Evolutionary conservation across 2,888 invertebrate species (phyloP).

Genomic region (Endotricha flammealis): DNA sequence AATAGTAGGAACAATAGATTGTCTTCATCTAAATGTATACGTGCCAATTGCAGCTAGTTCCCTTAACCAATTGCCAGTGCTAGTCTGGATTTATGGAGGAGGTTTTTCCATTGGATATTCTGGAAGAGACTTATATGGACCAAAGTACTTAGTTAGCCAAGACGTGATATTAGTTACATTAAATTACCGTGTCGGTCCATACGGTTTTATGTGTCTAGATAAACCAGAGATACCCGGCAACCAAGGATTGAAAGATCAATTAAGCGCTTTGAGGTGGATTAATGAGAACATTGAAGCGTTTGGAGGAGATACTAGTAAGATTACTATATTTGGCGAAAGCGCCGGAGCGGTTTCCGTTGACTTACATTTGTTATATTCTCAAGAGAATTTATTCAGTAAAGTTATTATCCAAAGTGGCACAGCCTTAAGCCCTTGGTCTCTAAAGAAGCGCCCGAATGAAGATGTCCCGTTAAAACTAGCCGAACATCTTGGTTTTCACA

Average conservation of each 20-base stretch:
- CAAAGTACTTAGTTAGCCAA: conserved; percentile 40
- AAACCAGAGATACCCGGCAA: conserved; percentile 45
- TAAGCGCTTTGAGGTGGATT: conserved; percentile 44
- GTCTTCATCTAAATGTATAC: conserved; percentile 34
- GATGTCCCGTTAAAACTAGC: conserved; percentile 37
- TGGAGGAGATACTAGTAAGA: conserved; percentile 42
- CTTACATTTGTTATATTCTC: conserved; percentile 36
- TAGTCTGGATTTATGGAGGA: conserved; percentile 48
- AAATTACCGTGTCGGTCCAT: conserved; percentile 45
- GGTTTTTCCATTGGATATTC: conserved; percentile 30
- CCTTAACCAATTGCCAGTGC: conserved; percentile 36
- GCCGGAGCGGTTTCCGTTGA: conserved; percentile 46
- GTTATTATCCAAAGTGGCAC: conserved; percentile 46
- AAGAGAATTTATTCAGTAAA: conserved; percentile 36
- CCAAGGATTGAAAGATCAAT: conserved; percentile 51
- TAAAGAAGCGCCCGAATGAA: conserved; percentile 28
- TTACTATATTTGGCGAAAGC: conserved; percentile 46
- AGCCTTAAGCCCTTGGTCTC: conserved; percentile 26
- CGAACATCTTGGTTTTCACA: conserved; percentile 29
- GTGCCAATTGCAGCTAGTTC: conserved; percentile 34
- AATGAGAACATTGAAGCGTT: conserved; percentile 44
- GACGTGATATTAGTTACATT: conserved; percentile 44
- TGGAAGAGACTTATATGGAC: conserved; percentile 28
- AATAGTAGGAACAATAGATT: conserved; percentile 27
- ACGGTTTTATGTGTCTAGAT: conserved; percentile 52